Conservation (phyloP, 2,113 vertebrate species). For the Mellivora capensis region DNA sequence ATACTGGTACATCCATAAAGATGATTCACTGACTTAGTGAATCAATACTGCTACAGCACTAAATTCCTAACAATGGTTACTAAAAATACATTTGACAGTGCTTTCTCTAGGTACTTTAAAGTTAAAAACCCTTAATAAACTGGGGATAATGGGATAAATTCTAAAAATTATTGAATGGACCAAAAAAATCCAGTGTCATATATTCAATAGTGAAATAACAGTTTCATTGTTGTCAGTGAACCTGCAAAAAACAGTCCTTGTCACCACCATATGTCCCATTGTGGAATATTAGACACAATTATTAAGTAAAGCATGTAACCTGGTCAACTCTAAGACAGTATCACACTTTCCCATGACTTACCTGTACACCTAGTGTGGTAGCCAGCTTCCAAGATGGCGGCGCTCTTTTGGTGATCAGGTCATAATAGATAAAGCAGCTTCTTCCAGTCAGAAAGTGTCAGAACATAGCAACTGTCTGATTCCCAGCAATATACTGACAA, state of each 20-base stretch:
- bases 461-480: neutral
- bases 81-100: neutral
- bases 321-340: neutral
- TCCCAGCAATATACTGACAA: neutral
- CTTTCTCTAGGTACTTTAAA: neutral
- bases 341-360: neutral
- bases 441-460: neutral
- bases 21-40: neutral
- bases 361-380: neutral
- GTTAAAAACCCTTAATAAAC: neutral
- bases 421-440: neutral
- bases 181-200: neutral
- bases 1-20: neutral
- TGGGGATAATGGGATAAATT: neutral
- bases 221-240: neutral
- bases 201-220: neutral
- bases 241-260: neutral
- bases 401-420: neutral
- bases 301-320: neutral
- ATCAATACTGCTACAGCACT: neutral
- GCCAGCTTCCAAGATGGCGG: neutral
- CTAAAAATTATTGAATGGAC: neutral
- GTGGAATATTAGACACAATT: neutral
- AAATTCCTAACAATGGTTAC: neutral
- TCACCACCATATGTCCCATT: neutral